These are phyloP conservation scores for Cydia splendana DNA, from an alignment of 1,140 invertebrate species.

Conservation along the genomic window DNA sequence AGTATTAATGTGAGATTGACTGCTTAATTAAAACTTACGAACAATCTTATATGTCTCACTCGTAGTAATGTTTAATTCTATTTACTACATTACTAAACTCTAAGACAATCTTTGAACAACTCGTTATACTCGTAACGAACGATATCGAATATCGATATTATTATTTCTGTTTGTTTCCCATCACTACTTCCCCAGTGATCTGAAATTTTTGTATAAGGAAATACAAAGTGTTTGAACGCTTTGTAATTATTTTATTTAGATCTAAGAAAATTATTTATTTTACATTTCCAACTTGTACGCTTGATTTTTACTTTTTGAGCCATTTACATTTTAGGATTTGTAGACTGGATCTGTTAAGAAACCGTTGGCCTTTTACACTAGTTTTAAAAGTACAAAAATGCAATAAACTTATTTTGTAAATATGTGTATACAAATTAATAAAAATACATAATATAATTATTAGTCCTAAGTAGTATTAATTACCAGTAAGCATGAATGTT, in stretches of 20 bases:
- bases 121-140: slow-evolving; percentile 23
- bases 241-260: slow-evolving; percentile 27
- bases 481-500: slow-evolving; percentile 42
- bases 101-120: background rate
- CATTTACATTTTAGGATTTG: slow-evolving; percentile 40
- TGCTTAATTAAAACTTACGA: slow-evolving; percentile 24
- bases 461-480: slow-evolving; percentile 49
- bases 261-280: slow-evolving; percentile 67
- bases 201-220: slow-evolving; percentile 40
- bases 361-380: slow-evolving; percentile 38
- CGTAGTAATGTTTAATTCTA: background rate
- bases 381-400: slow-evolving; percentile 51
- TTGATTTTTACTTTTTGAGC: slow-evolving; percentile 44
- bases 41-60: background rate
- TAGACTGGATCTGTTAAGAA: slow-evolving; percentile 36
- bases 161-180: slow-evolving; percentile 37
- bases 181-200: slow-evolving; percentile 56
- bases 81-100: background rate
- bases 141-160: slow-evolving; percentile 37
- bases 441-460: slow-evolving; percentile 54
- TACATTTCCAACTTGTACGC: slow-evolving; percentile 45
- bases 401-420: slow-evolving; percentile 67
- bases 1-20: slow-evolving; percentile 29
- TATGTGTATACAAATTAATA: slow-evolving; percentile 71
- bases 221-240: background rate